Conservation (phyloP, 1,140 invertebrate genomes). For the Cotesia typhae region DNA sequence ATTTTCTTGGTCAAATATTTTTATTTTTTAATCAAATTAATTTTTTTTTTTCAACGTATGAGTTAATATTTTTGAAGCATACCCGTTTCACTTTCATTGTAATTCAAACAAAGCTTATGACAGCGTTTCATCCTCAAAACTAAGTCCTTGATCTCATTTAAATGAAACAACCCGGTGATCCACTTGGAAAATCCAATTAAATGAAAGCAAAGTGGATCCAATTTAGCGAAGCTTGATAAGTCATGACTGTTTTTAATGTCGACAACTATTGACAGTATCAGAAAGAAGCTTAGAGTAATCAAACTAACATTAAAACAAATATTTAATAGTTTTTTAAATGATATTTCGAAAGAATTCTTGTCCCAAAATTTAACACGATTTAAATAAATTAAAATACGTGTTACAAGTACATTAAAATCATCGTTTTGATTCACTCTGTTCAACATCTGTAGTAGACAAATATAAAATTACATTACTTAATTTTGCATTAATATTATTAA, state of each 20-base stretch:
- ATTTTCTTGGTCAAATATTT: too few species aligned
- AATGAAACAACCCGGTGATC: conserved; percentile 40
- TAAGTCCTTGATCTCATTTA: conserved; percentile 34
- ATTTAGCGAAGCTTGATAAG: conserved; percentile 35
- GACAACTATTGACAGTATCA: conserved; percentile 37
- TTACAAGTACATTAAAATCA: not conserved
- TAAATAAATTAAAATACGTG: not conserved
- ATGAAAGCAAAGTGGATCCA: conserved; percentile 41
- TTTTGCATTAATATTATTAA: too few species aligned
- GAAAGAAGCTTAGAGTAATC: conserved; percentile 24
- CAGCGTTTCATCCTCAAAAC: conserved; percentile 40
- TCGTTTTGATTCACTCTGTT: too few species aligned
- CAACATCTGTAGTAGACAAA: too few species aligned
- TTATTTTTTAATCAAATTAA: too few species aligned
- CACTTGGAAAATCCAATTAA: conserved; percentile 43
- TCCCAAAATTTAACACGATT: conserved; percentile 29
- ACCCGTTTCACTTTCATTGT: conserved; percentile 40
- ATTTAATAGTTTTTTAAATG: conserved; percentile 18
- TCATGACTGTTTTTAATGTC: conserved; percentile 33
- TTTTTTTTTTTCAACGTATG: not conserved
- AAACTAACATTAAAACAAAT: conserved; percentile 14
- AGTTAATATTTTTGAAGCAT: not conserved
- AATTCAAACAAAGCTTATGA: conserved; percentile 40
- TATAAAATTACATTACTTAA: too few species aligned
- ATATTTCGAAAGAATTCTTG: conserved; percentile 34